Evolutionary conservation across 2,113 vertebrate species (phyloP), one percentile per base, ranked within the genome.

Genomic region (Heptranchias perlo): DNA sequence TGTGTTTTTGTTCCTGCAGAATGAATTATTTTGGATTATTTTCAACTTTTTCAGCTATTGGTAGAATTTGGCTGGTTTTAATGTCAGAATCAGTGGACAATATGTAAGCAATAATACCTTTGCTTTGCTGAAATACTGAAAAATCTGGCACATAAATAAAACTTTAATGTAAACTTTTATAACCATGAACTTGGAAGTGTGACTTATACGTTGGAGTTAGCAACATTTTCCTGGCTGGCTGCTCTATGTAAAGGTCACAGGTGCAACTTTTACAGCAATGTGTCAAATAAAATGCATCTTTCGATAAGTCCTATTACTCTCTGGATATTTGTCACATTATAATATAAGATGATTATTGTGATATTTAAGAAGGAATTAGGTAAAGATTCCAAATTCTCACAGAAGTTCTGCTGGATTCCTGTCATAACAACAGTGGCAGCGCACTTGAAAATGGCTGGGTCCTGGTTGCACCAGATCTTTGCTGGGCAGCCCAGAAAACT

Each of bases 41-140:
- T 44, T 86, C 82, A 86, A 49, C 82, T 86, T 86, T 86, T 86
- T 49, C 44, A 49, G 44, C 82, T 86, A 47, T 86, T 86, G 82
- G 49, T 86, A 76, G 49, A 49, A 86, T 86, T 49, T 49, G 82
- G 23, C 82, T 86, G 82, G 16, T 35, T 86, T 25, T 86, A 86
- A 49, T 25, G 28, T 35, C 82, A 44, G 39, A 86, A 14, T 39
- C 49, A 86, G 82, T 86, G 44, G 1, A 23, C n/a, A 89, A 54
- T 89, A n/a, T 35, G 49, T 31, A 11, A 89, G 86, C 86, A 89
- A 49, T 28, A 6, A 11, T 54, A 89, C 28, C 13, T 35, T 28
- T 89, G 86, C 54, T 54, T 78, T 69, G 44, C 18, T 47, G 44
- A 39, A 86, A 54, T 49, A 89, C 23, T 54, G 25, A 31, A 89